Evolutionary conservation across 2,888 invertebrate genomes (phyloP).

Genomic region (Periphyllus acericola): DNA sequence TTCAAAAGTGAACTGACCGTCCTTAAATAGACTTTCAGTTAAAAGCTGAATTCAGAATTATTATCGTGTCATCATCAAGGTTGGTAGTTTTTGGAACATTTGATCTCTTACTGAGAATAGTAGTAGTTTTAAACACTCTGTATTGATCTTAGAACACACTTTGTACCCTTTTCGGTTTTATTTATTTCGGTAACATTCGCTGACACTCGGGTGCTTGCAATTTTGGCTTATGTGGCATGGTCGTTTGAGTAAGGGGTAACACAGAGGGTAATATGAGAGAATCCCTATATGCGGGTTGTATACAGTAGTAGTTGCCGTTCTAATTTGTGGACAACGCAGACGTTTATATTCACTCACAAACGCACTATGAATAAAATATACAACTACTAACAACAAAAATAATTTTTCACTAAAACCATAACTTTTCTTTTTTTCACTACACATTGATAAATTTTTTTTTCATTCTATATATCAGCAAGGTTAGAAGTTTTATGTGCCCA

Average conservation of each 20-base stretch:
- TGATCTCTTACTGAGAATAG: too few relatives aligned
- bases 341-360: background rate
- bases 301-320: background rate
- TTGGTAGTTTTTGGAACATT: too few relatives aligned
- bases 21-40: too few relatives aligned
- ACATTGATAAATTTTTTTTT: background rate
- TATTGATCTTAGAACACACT: too few relatives aligned
- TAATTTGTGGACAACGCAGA: background rate
- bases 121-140: too few relatives aligned
- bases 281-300: background rate
- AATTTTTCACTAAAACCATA: background rate
- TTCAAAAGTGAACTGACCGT: too few relatives aligned
- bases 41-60: too few relatives aligned
- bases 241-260: background rate
- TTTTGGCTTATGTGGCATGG: background rate
- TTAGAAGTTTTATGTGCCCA: too few relatives aligned
- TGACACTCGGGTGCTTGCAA: background rate
- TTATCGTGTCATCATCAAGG: too few relatives aligned
- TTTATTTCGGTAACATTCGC: background rate
- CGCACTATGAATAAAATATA: background rate
- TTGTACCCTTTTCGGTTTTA: background rate
- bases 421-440: background rate
- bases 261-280: background rate
- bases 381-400: background rate
- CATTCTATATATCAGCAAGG: background rate